phyloP scores from a whole-genome alignment of 2,113 vertebrate species.

The Lamprologus tigripictilis region DNA sequence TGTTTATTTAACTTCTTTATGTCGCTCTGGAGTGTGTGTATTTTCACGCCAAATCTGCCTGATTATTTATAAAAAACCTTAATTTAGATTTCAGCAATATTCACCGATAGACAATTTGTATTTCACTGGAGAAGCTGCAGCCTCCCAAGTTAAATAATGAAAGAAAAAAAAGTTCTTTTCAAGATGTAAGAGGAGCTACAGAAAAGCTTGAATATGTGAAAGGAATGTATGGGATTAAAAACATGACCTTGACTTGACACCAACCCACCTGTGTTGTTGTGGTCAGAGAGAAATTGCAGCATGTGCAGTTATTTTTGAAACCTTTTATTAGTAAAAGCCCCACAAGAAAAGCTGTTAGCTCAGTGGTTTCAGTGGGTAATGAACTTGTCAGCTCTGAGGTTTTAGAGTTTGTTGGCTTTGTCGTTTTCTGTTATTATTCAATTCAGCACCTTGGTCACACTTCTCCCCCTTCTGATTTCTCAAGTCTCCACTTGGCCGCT shows the following conservation, averaged over 20 bases:
- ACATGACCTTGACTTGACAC: slow-evolving; percentile 46
- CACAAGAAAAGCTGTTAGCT: slow-evolving; percentile 56
- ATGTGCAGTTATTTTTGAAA: slow-evolving; percentile 56
- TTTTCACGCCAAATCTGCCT: not conserved
- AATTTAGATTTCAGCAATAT: not conserved
- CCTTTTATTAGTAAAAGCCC: slow-evolving; percentile 33
- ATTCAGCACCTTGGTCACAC: slow-evolving; percentile 52
- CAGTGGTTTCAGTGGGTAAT: slow-evolving; percentile 61
- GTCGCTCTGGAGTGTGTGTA: not conserved
- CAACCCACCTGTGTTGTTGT: not conserved
- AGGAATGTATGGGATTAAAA: slow-evolving; percentile 28
- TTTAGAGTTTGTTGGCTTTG: slow-evolving; percentile 47
- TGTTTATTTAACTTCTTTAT: not conserved
- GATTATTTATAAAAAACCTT: slow-evolving; percentile 1
- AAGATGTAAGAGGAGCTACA: not conserved
- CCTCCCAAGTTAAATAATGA: slow-evolving; percentile 4
- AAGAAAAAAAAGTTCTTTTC: not conserved
- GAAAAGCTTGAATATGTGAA: not conserved
- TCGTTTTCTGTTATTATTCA: slow-evolving; percentile 64
- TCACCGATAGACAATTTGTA: slow-evolving; percentile 28
- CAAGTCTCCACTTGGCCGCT: slow-evolving; percentile 44
- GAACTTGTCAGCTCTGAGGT: slow-evolving; percentile 64
- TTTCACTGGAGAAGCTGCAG: not conserved
- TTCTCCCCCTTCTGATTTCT: slow-evolving; percentile 51
- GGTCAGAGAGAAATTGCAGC: slow-evolving; percentile 28